These are phyloP conservation scores for Semnopithecus entellus DNA, from an alignment of 2,113 vertebrate genomes.

Conservation along the genomic window DNA sequence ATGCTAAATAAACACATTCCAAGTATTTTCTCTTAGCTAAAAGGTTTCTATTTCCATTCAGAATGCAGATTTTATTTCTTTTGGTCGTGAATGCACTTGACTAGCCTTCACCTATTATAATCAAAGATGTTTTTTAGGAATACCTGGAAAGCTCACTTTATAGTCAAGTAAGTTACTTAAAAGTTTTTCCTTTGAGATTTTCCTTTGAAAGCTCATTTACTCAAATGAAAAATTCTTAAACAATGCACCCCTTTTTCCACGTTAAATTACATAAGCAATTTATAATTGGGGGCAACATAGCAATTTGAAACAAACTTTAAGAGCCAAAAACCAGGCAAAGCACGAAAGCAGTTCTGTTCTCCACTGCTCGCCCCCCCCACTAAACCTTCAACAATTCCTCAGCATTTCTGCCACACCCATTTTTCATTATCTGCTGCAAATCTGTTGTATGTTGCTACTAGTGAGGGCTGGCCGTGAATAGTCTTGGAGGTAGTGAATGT, in stretches of 20 bases:
- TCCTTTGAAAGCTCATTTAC: constrained; percentile 12
- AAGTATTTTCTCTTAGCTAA: background rate
- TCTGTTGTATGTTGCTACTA: background rate
- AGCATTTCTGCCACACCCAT: constrained; percentile 26
- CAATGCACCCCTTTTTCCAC: background rate
- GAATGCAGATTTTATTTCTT: background rate
- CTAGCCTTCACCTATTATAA: background rate
- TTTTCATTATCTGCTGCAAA: constrained; percentile 44
- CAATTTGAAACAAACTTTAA: constrained; percentile 47
- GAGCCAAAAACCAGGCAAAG: constrained; percentile 14
- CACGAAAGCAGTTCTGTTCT: constrained; percentile 36
- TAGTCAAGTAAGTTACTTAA: background rate
- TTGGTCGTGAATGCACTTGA: background rate
- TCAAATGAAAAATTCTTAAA: constrained; percentile 30
- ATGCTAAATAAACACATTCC: background rate
- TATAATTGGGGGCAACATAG: constrained; percentile 29
- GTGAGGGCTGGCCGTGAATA: background rate
- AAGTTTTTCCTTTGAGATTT: background rate
- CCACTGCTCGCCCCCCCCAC: background rate
- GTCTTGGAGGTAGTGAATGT: background rate
- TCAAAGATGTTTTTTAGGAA: constrained; percentile 27
- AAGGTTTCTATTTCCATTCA: background rate
- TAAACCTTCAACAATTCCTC: constrained; percentile 36
- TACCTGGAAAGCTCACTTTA: background rate
- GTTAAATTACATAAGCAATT: constrained; percentile 37